A percentile compares a stretch with the other conserved stretches of the same genome.
Evolutionary conservation across 1,140 invertebrate genomes (phyloP).

Genomic region (Drosophila ananassae): DNA sequence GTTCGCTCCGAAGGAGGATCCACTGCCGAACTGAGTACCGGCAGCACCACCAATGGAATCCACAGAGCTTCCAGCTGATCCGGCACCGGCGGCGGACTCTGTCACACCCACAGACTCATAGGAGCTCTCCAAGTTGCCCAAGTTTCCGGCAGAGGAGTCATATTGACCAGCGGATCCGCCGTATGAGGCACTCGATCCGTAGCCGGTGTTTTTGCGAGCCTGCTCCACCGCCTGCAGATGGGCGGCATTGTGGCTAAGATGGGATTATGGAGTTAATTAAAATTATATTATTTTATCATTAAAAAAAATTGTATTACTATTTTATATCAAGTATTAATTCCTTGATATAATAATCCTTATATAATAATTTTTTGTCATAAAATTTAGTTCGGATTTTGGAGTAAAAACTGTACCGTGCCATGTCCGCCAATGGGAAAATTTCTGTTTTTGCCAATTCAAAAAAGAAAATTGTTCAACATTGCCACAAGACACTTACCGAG

Average conservation of each 20-base stretch:
- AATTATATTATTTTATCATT: background rate
- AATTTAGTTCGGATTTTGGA: background rate
- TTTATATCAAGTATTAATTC: too few relatives aligned
- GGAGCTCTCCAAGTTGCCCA: slow-evolving; percentile 68
- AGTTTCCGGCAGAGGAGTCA: slow-evolving; percentile 13
- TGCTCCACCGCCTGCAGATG: slow-evolving; percentile 70
- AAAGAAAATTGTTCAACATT: slow-evolving; percentile 56
- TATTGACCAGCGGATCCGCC: slow-evolving; percentile 17
- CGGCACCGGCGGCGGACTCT: slow-evolving; percentile 32
- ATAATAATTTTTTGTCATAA: background rate
- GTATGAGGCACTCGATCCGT: slow-evolving; percentile 13
- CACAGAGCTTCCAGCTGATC: slow-evolving; percentile 12
- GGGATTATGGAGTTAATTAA: background rate
- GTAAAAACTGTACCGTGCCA: slow-evolving; percentile 48
- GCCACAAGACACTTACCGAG: slow-evolving; percentile 68
- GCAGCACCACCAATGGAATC: slow-evolving; percentile 8
- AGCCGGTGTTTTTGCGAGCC: slow-evolving; percentile 57
- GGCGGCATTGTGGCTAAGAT: slow-evolving; percentile 62
- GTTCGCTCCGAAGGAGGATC: background rate
- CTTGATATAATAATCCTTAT: background rate
- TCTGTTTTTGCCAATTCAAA: slow-evolving; percentile 43
- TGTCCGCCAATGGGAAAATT: slow-evolving; percentile 60
- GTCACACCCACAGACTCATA: slow-evolving; percentile 67
- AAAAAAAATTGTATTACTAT: background rate
- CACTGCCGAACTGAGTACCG: slow-evolving; percentile 13